phyloP scores from a whole-genome alignment of 2,797 vertebrate species.

The Okamejei kenojei region DNA sequence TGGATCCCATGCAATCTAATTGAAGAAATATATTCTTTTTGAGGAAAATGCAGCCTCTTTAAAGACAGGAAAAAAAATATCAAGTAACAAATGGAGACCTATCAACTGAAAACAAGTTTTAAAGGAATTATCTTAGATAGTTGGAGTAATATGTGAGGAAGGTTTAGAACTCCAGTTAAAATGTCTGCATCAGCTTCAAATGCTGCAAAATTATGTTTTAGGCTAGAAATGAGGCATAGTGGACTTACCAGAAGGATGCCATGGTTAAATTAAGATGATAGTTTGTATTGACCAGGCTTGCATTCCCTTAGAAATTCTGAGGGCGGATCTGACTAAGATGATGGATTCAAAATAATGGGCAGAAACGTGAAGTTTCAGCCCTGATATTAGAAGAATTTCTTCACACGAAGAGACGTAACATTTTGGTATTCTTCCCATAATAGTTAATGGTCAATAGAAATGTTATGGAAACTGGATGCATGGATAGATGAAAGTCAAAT shows the following conservation, averaged over 20 bases:
- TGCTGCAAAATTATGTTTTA: background rate
- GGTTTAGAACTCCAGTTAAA: background rate
- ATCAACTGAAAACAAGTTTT: background rate
- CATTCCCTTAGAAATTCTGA: background rate
- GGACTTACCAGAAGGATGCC: background rate
- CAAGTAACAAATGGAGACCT: background rate
- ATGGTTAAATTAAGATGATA: background rate
- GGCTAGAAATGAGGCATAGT: background rate
- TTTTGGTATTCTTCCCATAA: background rate
- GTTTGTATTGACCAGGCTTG: background rate
- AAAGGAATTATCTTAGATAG: background rate
- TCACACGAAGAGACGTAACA: background rate
- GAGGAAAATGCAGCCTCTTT: background rate
- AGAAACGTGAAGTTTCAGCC: background rate
- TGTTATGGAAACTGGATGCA: background rate
- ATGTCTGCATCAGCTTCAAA: background rate
- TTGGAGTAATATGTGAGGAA: background rate
- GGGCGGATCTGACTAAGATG: background rate
- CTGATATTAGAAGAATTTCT: background rate
- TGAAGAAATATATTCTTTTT: background rate
- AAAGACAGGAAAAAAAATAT: background rate
- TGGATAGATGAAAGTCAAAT: background rate
- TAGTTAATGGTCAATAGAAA: background rate
- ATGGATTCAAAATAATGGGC: background rate
- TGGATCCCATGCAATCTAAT: too few species aligned